These are phyloP conservation scores for Rhopilema esculentum DNA, from an alignment of 30 jellyfish, hydroid and myxozoan genomes.

Conservation along the genomic window DNA sequence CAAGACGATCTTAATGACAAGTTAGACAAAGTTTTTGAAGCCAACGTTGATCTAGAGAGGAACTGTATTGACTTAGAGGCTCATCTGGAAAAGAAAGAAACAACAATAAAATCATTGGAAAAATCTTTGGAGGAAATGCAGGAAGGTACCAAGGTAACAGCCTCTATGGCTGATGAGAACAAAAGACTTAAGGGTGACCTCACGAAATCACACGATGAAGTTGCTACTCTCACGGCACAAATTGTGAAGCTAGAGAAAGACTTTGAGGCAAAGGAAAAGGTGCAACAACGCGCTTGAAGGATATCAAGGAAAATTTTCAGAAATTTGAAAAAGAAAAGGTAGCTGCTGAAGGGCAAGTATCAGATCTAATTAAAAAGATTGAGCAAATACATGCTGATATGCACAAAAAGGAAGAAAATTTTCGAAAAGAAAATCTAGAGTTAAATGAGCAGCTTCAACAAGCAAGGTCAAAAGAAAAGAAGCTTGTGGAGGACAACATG, in stretches of 20 bases:
- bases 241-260: neutral
- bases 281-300: neutral
- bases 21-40: slow-evolving; percentile 4
- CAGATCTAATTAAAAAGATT: neutral
- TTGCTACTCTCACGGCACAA: neutral
- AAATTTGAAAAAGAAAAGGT: neutral
- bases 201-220: neutral
- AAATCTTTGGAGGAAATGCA: neutral
- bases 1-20: neutral
- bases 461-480: neutral
- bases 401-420: neutral
- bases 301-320: neutral
- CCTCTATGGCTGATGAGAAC: neutral
- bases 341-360: neutral
- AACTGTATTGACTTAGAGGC: neutral
- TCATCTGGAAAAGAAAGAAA: neutral
- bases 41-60: slow-evolving; percentile 1
- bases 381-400: neutral
- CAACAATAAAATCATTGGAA: neutral
- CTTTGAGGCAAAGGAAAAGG: neutral
- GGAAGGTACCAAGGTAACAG: neutral
- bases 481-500: neutral
- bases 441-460: neutral
- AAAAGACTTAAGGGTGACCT: neutral
- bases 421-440: neutral